Base-by-base conservation (phyloP, 2,797 vertebrate genomes). In the Chiroxiphia lanceolata region DNA sequence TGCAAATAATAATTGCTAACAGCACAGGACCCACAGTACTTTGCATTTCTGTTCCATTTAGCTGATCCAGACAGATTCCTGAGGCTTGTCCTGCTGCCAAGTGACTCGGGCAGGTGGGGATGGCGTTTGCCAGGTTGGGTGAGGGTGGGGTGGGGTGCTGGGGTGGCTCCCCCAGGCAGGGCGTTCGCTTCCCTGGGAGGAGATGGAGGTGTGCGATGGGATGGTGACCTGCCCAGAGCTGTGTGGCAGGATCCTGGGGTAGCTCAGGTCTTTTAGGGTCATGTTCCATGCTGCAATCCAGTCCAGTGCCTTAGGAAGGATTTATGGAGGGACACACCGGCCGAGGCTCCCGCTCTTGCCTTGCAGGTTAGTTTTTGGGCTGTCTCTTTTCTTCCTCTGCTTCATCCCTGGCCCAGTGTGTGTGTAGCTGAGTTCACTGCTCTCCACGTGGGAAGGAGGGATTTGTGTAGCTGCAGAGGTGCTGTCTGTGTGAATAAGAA, bases 1-100 rank as follows among this genome's bases (percentile, higher is more conserved):
- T 51, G 71, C 44, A 48, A 81, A 44, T 6, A 74, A 12, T 4
- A 56, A 75, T 83, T 34, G 44, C 75, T 3, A 14, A 0, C 88
- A 72, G 34, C 3, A 0, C 4, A 15, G 69, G 38, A 42, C 50
- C 79, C 42, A 0, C 38, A 5, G 21, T 3, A 0, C 38, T 77
- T 51, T 18, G 76, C 68, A 5, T 48, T 74, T 64, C 53, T 63
- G 68, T 9, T 14, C 65, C 26, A 1, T 48, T 27, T 1, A 16
- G 65, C 91, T 54, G 77, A 65, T 19, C 54, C 60, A 10, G 91
- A 38, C 61, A 3, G 57, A 64, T 83, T 88, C 88, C 72, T 57
- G 95, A 53, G 64, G 86, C 54, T 81, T 38, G 17, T 38, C 34
- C 59, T 1, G 47, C 89, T 27, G 29, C 51, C 38, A 2, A 72